Evolutionary conservation across 2,113 vertebrate genomes (phyloP).

Genomic region (Oryzias woworae): DNA sequence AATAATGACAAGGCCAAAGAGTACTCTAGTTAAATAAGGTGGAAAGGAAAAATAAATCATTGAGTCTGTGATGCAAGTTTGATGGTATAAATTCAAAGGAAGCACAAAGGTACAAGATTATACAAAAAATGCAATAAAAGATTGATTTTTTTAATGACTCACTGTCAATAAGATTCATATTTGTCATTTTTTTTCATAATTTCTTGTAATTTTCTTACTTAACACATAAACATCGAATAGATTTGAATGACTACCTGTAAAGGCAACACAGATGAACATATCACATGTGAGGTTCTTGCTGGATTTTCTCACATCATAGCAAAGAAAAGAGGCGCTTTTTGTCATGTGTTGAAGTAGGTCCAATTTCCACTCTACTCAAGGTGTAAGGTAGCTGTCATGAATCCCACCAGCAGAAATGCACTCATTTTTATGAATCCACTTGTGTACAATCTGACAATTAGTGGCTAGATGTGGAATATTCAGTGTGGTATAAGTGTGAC

Average conservation of each 20-base stretch:
- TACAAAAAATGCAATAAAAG: too few species aligned
- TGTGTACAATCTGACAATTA: conserved; percentile 14
- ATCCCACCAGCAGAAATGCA: conserved; percentile 26
- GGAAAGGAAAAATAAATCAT: conserved; percentile 8
- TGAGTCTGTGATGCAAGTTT: neutral
- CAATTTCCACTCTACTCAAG: conserved; percentile 37
- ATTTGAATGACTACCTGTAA: conserved; percentile 7
- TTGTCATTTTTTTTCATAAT: too few species aligned
- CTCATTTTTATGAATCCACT: conserved; percentile 20
- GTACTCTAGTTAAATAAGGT: conserved; percentile 13
- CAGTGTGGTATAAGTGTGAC: neutral
- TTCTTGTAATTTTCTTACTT: conserved; percentile 12
- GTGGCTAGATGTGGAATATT: neutral
- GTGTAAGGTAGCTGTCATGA: conserved; percentile 53
- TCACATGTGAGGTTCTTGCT: conserved; percentile 37
- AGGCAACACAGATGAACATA: conserved; percentile 44
- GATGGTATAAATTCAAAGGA: too few species aligned
- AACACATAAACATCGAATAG: conserved; percentile 13
- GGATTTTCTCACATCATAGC: conserved; percentile 53
- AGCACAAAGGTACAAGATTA: too few species aligned
- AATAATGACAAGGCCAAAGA: conserved; percentile 40
- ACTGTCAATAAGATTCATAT: too few species aligned
- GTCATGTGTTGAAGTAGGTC: conserved; percentile 50
- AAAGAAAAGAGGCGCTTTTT: conserved; percentile 52
- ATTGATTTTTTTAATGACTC: too few species aligned